A percentile compares a stretch with the other conserved stretches of the same genome.
Evolutionary conservation across 2,113 vertebrate genomes (phyloP).

Genomic region (Brachirus orientalis): DNA sequence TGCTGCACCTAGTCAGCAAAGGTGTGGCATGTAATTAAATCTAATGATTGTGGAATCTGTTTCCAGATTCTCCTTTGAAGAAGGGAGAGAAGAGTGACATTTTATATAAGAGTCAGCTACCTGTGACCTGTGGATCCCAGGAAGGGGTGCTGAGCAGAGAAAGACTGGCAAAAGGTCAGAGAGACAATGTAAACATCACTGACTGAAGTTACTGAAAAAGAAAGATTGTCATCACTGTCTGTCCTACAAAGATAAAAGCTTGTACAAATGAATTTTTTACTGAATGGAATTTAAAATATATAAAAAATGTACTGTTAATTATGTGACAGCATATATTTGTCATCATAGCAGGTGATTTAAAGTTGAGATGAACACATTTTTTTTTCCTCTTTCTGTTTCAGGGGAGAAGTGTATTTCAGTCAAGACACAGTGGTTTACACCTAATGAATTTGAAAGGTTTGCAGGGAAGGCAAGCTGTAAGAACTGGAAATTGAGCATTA

Average conservation of each 20-base stretch:
- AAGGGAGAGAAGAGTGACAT: constrained; percentile 55
- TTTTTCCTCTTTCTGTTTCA: constrained; percentile 24
- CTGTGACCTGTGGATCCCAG: constrained; percentile 68
- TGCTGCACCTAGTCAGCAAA: too few species aligned
- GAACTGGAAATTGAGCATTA: constrained; percentile 79
- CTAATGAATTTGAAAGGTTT: constrained; percentile 63
- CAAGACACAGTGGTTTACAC: constrained; percentile 57
- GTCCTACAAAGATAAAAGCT: not conserved
- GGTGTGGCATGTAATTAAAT: too few species aligned
- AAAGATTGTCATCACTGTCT: not conserved
- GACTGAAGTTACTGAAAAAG: not conserved
- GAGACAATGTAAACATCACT: not conserved
- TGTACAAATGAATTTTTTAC: not conserved
- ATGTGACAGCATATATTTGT: too few species aligned
- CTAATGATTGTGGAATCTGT: not conserved
- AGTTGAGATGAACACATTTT: not conserved
- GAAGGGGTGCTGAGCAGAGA: constrained; percentile 43
- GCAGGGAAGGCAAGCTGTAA: constrained; percentile 43
- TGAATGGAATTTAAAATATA: too few species aligned
- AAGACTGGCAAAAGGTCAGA: constrained; percentile 71
- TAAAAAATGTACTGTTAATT: too few species aligned
- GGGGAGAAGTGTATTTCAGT: constrained; percentile 67
- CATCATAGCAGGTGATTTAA: too few species aligned
- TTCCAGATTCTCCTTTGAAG: constrained; percentile 60
- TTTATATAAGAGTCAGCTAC: constrained; percentile 66